These are phyloP conservation scores for Tokudaia tokunoshimensis DNA, from an alignment of 2,797 vertebrate species.

Conservation along the genomic window DNA sequence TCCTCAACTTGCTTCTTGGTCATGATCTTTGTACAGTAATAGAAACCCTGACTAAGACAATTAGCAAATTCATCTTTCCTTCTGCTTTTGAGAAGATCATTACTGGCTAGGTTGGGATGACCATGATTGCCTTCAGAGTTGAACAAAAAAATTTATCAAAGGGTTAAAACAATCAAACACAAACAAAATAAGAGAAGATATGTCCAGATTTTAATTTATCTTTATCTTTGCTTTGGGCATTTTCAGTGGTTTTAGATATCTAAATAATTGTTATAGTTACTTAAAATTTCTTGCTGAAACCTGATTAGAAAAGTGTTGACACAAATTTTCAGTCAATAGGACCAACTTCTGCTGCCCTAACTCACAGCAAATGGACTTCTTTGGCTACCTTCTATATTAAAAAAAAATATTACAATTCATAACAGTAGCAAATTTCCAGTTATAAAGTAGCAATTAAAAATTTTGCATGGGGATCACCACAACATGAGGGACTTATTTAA, in stretches of 20 bases:
- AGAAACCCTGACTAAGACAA: too few species aligned
- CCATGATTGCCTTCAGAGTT: not conserved
- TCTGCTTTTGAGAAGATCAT: not conserved
- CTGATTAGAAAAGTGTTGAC: not conserved
- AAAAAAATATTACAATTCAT: too few species aligned
- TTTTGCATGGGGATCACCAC: too few species aligned
- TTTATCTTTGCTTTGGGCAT: not conserved
- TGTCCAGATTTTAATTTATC: not conserved
- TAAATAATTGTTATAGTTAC: not conserved
- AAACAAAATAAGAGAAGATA: not conserved
- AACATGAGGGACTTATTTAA: too few species aligned
- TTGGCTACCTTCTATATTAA: too few species aligned
- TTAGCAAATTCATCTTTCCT: too few species aligned
- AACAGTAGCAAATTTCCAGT: too few species aligned
- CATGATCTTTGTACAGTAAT: too few species aligned
- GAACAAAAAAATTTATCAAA: not conserved
- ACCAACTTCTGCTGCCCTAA: not conserved
- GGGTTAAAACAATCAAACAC: not conserved
- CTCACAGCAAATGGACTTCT: not conserved
- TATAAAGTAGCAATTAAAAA: not conserved
- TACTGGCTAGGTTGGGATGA: not conserved
- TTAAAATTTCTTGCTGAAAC: not conserved
- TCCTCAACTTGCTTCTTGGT: too few species aligned
- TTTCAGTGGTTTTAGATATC: not conserved
- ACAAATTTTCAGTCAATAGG: not conserved